Evolutionary conservation across 2,113 vertebrate species (phyloP).

Genomic region (Toxotes chatareus): DNA sequence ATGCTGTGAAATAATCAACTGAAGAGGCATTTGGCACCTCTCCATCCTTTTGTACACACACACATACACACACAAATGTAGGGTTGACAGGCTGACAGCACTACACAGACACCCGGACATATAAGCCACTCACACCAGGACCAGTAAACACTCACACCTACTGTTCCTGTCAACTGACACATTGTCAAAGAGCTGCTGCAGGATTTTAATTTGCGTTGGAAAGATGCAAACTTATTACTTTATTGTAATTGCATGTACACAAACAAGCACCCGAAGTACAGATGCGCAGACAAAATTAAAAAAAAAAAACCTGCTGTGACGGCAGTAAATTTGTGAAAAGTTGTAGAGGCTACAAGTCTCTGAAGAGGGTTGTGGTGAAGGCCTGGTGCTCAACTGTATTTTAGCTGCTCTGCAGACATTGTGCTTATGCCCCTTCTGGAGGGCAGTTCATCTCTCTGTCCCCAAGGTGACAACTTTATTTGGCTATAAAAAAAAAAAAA

Average conservation of each 20-base stretch:
- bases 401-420: constrained; percentile 51
- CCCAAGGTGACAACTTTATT: constrained; percentile 54
- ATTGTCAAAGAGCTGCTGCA: constrained; percentile 11
- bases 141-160: neutral
- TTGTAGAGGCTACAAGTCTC: constrained; percentile 5
- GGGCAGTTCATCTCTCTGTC: constrained; percentile 35
- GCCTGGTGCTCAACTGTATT: constrained; percentile 41
- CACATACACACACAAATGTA: neutral
- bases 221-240: neutral
- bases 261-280: neutral
- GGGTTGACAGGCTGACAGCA: constrained; percentile 3
- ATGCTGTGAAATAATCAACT: neutral
- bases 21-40: neutral
- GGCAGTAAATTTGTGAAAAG: constrained; percentile 5
- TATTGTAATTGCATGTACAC: neutral
- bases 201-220: neutral
- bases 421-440: constrained; percentile 1
- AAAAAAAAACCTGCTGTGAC: neutral
- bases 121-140: constrained; percentile 10
- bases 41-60: too few species aligned
- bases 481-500: constrained; percentile 9
- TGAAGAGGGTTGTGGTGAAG: constrained; percentile 14
- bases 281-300: neutral
- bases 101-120: constrained; percentile 1
- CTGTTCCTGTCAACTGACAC: constrained; percentile 22